A percentile compares a stretch with the other conserved stretches of the same genome.
Conservation (phyloP, 2,888 invertebrate genomes). For the Isoperla grammatica region DNA sequence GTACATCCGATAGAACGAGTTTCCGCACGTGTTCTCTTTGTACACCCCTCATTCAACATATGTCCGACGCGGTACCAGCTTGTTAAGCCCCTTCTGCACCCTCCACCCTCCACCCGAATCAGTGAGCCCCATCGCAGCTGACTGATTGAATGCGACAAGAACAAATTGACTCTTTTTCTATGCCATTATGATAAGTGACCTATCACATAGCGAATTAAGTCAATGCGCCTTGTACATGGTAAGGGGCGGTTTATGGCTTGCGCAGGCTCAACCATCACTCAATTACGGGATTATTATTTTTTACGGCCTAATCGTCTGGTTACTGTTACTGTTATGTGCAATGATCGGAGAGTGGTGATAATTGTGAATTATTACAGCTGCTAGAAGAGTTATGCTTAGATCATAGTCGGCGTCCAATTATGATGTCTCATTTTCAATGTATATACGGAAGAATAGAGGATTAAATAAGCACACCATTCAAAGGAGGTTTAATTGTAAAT, state of each 20-base stretch:
- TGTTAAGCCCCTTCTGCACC: not conserved
- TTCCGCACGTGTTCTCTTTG: not conserved
- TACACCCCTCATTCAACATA: slow-evolving; percentile 9
- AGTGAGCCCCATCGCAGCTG: slow-evolving; percentile 1
- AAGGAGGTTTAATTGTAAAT: too few relatives aligned
- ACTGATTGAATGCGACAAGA: slow-evolving; percentile 22
- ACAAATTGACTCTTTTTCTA: slow-evolving; percentile 26
- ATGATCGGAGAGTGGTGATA: not conserved
- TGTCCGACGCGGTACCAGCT: not conserved
- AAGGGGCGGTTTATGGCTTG: slow-evolving; percentile 6
- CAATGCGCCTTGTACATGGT: not conserved
- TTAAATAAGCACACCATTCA: too few relatives aligned
- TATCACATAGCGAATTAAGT: slow-evolving; percentile 16
- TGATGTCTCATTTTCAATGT: too few relatives aligned
- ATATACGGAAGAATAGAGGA: too few relatives aligned
- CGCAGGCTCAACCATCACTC: slow-evolving; percentile 1
- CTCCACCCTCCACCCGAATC: slow-evolving; percentile 2
- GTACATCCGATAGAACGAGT: too few relatives aligned
- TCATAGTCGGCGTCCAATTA: too few relatives aligned
- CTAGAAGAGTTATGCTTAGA: not conserved
- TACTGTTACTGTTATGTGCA: not conserved
- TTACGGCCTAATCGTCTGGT: not conserved
- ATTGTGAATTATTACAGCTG: slow-evolving; percentile 13
- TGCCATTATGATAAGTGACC: slow-evolving; percentile 17
- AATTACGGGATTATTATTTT: not conserved